Base-by-base conservation (phyloP, 1,140 invertebrate species). In the Euwallacea fornicatus region DNA sequence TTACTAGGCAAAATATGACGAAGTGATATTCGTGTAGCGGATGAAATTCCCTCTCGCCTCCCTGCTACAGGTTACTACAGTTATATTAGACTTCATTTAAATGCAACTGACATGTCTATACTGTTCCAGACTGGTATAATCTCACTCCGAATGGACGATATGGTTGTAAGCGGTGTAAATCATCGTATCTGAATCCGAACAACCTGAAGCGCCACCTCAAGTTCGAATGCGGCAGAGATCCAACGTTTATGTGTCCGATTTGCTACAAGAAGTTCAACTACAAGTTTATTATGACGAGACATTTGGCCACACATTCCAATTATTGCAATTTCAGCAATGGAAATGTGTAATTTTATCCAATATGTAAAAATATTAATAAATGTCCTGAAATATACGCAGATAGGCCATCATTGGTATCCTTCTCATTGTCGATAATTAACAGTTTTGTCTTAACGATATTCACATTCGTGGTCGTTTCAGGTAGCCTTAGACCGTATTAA, bases 171-270 rank as follows among this genome's bases (percentile, higher is more conserved):
- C 2, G 16, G 21, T 88, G 87, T 78, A 84, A 85, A 50, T 86
- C 86, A 78, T 81, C 83, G 70, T 86, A 86, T 78, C 83, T 84
- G 76, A 83, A 84, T 77, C 85, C 85, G 67, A 84, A 83, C 64
- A 84, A 61, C n/a, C 64, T 76, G 8, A 53, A 54, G 10, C 56
- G 72, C 15, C 89, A 90, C 76, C 80, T 86, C 67, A 84, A 84
- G 46, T 85, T 87, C 69, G 88, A 90, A 71, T 90, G 88, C 69
- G 88, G 88, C 0, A 85, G 88, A 64, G 82, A 83, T 66, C 82
- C 84, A 60, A 81, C 80, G 68, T 85, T 81, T 74, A 74, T 79
- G 56, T 86, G 84, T 74, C 85, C 86, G 13, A 81, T 84, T 64
- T 85, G 84, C 66, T 73, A 73, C 69, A 80, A 83, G 53, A 81